Base-by-base conservation (phyloP, 1,140 invertebrate species). In the Drosophila teissieri region DNA sequence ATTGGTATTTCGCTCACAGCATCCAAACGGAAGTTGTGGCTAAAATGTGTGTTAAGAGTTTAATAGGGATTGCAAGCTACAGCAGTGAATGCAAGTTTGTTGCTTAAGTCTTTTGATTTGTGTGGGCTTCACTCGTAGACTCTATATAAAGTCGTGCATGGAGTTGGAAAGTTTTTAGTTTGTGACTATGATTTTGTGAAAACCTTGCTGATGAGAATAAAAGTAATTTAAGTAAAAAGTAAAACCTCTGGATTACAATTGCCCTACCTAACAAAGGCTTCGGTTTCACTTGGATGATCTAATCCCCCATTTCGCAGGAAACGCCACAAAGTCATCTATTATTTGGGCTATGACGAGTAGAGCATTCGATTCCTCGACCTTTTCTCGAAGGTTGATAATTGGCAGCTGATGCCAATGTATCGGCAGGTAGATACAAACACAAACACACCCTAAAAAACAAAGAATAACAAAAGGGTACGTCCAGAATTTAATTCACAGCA, bases 401-500 rank as follows among this genome's bases (percentile, higher is more conserved):
- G 70, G 31, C 61, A 67, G 61, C 27, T 78, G 48, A 72, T 65
- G 64, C 39, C 65, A 51, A 65, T 45, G 49, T 45, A 76, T 34
- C 64, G 55, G 61, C 60, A 69, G 62, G 72, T 55, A 73, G 73
- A 65, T 10, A 22, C 34, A n/a, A n/a, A 10, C 0, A 24, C 4
- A 53, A 58, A 46, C 14, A 40, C 56, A 65, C 54, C 58, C 68
- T 45, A 48, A 79, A 61, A 78, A 70, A 49, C 42, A 4, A 39
- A 45, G 22, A 48, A 56, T 39, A 72, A 72, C 49, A 72, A 48
- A 15, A 14, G 15, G 2, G 8, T 10, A 7, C 14, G 22, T 14
- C 22, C 56, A 51, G 49, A 73, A 75, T 57, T 61, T 81, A 74
- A 85, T 81, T 85, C 81, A 77, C 55, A 54, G 80, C 67, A 64